Percentiles rank a stretch among this genome's conserved stretches.
Evolutionary conservation across 2,113 vertebrate genomes (phyloP).

Genomic region (Etia nguti): DNA sequence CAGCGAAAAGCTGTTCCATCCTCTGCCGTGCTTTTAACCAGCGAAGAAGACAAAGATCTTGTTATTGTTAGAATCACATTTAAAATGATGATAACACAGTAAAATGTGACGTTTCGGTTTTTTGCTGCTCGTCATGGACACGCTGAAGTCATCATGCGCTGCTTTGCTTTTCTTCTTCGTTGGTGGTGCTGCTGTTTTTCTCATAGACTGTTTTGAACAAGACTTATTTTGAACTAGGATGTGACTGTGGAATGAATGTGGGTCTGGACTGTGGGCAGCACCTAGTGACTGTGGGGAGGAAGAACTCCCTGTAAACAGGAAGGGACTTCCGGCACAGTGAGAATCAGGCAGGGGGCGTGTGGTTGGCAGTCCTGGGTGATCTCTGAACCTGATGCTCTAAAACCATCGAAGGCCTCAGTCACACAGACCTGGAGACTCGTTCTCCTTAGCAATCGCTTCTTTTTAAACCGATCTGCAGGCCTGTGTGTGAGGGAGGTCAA

Average conservation of each 20-base stretch:
- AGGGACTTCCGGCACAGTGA: background rate
- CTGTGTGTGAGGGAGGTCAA: background rate
- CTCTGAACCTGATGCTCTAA: background rate
- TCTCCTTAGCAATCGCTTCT: background rate
- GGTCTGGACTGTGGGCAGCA: background rate
- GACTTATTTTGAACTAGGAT: too few relatives aligned
- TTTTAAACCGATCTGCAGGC: background rate
- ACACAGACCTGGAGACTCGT: background rate
- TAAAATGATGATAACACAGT: fast-evolving
- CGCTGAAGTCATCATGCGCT: background rate
- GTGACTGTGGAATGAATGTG: background rate
- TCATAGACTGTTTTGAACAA: background rate
- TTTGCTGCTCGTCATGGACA: background rate
- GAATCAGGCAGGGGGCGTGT: background rate
- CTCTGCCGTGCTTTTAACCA: too few relatives aligned
- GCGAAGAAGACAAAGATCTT: background rate
- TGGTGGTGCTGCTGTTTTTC: background rate
- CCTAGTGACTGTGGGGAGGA: background rate
- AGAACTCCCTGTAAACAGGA: background rate
- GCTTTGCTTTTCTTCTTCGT: background rate
- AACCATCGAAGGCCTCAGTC: background rate
- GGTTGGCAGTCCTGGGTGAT: background rate
- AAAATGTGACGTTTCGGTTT: fast-evolving
- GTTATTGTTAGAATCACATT: background rate
- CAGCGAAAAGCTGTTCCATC: background rate